Conservation (phyloP, 1,140 invertebrate genomes). For the Matsumurasca onukii region DNA sequence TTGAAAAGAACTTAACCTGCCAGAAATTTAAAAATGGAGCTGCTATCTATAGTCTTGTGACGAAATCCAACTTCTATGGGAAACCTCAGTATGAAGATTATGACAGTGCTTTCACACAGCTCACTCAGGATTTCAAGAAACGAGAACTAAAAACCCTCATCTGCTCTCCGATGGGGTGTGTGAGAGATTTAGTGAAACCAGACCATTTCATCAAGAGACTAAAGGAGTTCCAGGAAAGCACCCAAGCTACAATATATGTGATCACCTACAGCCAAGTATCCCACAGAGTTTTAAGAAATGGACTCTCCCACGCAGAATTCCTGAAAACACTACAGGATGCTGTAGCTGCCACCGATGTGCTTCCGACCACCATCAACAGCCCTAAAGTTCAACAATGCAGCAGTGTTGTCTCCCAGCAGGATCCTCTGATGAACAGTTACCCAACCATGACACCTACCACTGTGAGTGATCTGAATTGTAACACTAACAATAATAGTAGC, state of each 20-base stretch:
- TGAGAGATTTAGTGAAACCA: neutral
- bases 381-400: too few relatives aligned
- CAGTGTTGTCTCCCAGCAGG: too few relatives aligned
- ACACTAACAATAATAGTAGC: too few relatives aligned
- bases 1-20: neutral
- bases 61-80: neutral
- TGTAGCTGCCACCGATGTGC: neutral
- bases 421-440: too few relatives aligned
- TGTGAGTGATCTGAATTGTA: too few relatives aligned
- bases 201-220: neutral
- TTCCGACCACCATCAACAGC: neutral
- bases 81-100: neutral
- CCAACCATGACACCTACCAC: too few relatives aligned
- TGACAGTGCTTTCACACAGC: neutral
- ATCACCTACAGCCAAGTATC: neutral
- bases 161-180: conserved; percentile 1
- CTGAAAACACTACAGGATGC: neutral
- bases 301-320: neutral
- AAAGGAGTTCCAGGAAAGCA: neutral
- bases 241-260: neutral
- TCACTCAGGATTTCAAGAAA: neutral
- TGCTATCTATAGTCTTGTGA: neutral
- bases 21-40: conserved; percentile 1
- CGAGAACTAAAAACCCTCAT: neutral
- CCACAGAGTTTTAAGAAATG: neutral